phyloP scores from a whole-genome alignment of 2,888 invertebrate genomes.

The Clistopyga incitator region DNA sequence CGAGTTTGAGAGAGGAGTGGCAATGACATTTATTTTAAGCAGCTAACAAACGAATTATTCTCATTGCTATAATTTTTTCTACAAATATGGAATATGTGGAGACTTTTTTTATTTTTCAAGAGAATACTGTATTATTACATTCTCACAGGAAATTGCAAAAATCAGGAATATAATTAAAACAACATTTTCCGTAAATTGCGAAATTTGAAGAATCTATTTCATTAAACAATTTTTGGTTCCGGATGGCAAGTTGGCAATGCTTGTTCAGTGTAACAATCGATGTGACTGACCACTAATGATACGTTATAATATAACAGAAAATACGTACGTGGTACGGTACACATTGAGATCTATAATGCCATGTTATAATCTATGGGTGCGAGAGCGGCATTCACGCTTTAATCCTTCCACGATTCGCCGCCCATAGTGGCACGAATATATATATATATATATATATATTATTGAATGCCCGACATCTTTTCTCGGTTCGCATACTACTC shows the following conservation, averaged over 20 bases:
- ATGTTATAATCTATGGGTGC: conserved; percentile 35
- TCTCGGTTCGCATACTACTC: conserved; percentile 70
- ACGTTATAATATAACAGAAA: neutral
- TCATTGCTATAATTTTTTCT: no score
- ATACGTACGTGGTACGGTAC: neutral
- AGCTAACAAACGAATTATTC: no score
- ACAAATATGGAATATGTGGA: no score
- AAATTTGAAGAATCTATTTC: neutral
- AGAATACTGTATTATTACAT: no score
- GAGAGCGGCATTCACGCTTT: conserved; percentile 41
- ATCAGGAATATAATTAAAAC: no score
- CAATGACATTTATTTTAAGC: no score
- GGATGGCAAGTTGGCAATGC: neutral
- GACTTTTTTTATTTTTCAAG: no score
- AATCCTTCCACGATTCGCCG: conserved; percentile 38
- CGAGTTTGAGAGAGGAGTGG: no score
- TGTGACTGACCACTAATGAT: neutral
- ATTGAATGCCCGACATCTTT: conserved; percentile 33
- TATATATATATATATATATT: conserved; percentile 1
- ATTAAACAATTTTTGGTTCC: neutral
- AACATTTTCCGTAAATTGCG: no score
- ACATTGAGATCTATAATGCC: conserved; percentile 43
- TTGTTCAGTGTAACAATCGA: neutral
- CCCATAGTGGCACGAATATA: neutral
- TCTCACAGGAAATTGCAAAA: no score